Evolutionary conservation across 2,797 vertebrate genomes (phyloP), one percentile per base, ranked within the genome.

Genomic region (Pangasius djambal): DNA sequence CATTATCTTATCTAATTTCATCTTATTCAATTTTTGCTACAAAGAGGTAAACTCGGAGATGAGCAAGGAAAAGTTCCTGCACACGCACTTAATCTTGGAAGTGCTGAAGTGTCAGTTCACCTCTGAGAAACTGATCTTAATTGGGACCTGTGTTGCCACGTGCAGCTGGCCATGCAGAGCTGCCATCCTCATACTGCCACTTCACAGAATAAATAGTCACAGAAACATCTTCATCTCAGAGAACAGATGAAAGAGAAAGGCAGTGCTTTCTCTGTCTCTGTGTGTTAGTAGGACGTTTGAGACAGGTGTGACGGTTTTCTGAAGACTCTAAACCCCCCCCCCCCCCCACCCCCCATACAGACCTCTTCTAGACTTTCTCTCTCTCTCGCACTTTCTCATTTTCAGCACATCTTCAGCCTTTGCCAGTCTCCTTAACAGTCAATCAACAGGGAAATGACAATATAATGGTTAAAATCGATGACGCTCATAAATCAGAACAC

Each of bases 1-100:
- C 94, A 94, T 95, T 94, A 95, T 94, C 93, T 95, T 94, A 96
- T 95, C 94, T 93, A 92, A 95, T 95, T 95, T 94, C 87, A 92
- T 81, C 44, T 86, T 72, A 74, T 61, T 88, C 34, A 90, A 93
- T 94, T 94, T 95, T 91, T 94, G 92, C 93, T 94, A 90, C 93
- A 94, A 94, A 93, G 89, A 65, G 86, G 63, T 65, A 89, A 87
- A 95, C 88, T 93, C 88, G 72, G 67, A 69, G 91, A 93, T 91
- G 92, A 93, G 92, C 91, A 92, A 86, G 93, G 93, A 92, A 91
- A 93, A 93, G 92, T 94, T 92, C 93, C 92, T 93, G 91, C 93
- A 91, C 91, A 93, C 93, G 88, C 83, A 83, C 87, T 87, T 96
- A 96, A 96, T 91, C 91, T 89, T 70, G 93, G 95, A 93, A 95